phyloP scores from a whole-genome alignment of 2,888 invertebrate genomes.

The Gonocerus acuteangulatus region DNA sequence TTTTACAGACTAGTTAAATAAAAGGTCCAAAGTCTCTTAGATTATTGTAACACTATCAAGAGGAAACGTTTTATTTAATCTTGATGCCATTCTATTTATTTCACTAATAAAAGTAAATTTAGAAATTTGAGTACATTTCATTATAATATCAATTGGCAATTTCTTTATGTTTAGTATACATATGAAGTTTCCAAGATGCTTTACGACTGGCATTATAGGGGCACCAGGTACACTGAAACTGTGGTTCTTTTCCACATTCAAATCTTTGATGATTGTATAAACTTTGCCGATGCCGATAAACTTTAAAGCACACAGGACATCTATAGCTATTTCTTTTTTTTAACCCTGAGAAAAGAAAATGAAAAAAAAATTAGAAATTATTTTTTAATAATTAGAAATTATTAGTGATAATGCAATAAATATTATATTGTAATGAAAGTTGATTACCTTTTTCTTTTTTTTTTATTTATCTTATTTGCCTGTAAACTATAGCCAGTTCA shows the following conservation, averaged over 20 bases:
- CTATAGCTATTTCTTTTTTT: conserved; percentile 41
- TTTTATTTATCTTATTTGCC: no score
- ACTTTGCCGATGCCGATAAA: conserved; percentile 23
- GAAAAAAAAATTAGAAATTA: not conserved
- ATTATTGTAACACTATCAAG: no score
- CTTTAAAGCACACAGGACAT: conserved; percentile 19
- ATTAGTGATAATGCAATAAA: not conserved
- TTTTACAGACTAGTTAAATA: no score
- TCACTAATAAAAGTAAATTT: no score
- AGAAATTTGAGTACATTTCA: no score
- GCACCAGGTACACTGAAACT: conserved; percentile 35
- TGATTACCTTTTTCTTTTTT: no score
- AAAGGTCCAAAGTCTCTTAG: no score
- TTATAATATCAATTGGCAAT: not conserved
- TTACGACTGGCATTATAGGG: conserved; percentile 41
- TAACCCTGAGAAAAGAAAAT: conserved; percentile 37
- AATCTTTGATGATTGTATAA: conserved; percentile 33
- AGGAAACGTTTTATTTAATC: no score
- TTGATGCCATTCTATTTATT: no score
- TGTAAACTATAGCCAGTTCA: no score
- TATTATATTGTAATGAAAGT: not conserved
- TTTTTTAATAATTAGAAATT: not conserved
- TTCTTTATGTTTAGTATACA: not conserved
- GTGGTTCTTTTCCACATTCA: conserved; percentile 39
- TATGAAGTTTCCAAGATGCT: conserved; percentile 41